Evolutionary conservation across 2,888 invertebrate species (phyloP).

Genomic region (Drosophila limbata): DNA sequence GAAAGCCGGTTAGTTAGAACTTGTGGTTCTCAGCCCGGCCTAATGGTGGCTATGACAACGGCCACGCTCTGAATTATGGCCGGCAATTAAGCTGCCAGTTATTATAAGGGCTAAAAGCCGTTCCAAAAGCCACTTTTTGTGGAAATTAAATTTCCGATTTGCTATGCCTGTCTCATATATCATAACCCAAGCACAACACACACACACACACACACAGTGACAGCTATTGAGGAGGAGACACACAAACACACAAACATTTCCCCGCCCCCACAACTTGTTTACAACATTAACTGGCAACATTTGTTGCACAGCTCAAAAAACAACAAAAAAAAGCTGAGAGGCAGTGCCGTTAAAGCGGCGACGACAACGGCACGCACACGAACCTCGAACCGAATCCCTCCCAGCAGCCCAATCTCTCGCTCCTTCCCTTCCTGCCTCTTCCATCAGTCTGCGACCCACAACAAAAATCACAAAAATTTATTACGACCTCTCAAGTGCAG

Average conservation of each 20-base stretch:
- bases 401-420: background rate
- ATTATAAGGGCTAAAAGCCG: conserved; percentile 68
- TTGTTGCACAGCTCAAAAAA: conserved; percentile 61
- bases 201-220: conserved; percentile 27
- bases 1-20: conserved; percentile 34
- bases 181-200: conserved; percentile 57
- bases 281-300: conserved; percentile 81
- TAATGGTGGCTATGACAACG: conserved; percentile 19
- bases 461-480: conserved; percentile 73
- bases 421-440: background rate
- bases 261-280: conserved; percentile 67
- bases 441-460: conserved; percentile 6
- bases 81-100: conserved; percentile 77
- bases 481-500: conserved; percentile 61
- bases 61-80: conserved; percentile 64
- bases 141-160: conserved; percentile 80
- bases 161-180: conserved; percentile 73
- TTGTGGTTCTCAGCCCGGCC: conserved; percentile 17
- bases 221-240: conserved; percentile 16
- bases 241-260: conserved; percentile 18
- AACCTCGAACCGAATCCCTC: conserved; percentile 33
- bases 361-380: conserved; percentile 65
- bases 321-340: background rate
- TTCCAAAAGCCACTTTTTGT: conserved; percentile 63
- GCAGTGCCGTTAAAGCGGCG: conserved; percentile 54